phyloP scores from a whole-genome alignment of 2,888 invertebrate genomes.

The Orthosia incerta region DNA sequence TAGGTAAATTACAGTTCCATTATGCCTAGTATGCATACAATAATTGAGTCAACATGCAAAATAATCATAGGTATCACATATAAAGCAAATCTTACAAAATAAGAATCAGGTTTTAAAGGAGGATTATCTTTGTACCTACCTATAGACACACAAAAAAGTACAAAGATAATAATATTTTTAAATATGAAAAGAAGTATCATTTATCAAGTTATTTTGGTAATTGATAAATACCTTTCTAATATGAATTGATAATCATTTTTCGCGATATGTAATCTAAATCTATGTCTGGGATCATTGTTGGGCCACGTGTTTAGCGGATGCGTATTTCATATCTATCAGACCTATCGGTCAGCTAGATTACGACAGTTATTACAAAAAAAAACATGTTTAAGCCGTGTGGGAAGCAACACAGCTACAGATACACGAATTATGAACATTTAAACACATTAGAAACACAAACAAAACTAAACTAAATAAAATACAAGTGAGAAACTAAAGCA shows the following conservation, averaged over 20 bases:
- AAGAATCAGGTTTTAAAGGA: too few species aligned
- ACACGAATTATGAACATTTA: background rate
- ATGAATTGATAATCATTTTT: background rate
- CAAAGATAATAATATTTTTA: too few species aligned
- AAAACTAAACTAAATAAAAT: slow-evolving; percentile 41
- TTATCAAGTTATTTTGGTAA: too few species aligned
- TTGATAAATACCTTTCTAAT: background rate
- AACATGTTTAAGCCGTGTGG: background rate
- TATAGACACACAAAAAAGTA: too few species aligned
- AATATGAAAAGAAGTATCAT: too few species aligned
- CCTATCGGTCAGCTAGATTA: slow-evolving; percentile 10
- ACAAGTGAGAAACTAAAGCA: slow-evolving; percentile 52
- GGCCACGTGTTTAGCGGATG: background rate
- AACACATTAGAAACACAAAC: background rate
- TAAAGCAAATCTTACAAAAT: too few species aligned
- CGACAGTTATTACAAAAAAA: slow-evolving; percentile 6
- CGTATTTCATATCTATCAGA: slow-evolving; percentile 8
- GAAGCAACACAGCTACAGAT: background rate
- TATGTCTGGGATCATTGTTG: slow-evolving; percentile 13
- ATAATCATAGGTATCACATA: too few species aligned
- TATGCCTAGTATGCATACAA: too few species aligned
- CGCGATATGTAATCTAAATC: background rate
- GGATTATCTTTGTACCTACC: too few species aligned
- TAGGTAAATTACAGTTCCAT: too few species aligned
- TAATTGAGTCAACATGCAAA: too few species aligned